Percentiles rank a stretch among this genome's conserved stretches.
These are phyloP conservation scores for Apostichopus japonicus DNA, from an alignment of 35 echinoderm and acorn worm species.

Conservation along the genomic window DNA sequence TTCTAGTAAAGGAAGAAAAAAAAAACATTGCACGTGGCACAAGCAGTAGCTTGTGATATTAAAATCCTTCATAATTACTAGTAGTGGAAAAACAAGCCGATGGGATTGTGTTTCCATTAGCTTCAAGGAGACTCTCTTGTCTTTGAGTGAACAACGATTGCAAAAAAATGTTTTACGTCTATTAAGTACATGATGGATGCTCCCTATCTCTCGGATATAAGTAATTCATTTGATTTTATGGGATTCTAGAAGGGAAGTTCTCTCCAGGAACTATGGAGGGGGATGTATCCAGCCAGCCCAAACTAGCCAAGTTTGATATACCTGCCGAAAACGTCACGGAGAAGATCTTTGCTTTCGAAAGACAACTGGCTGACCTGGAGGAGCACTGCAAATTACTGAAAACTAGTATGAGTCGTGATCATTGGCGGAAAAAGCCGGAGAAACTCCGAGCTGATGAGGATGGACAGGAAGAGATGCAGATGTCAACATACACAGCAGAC, in stretches of 20 bases:
- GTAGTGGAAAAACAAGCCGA: too few species aligned
- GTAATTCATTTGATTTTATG: not conserved
- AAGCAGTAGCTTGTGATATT: too few species aligned
- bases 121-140: too few species aligned
- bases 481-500: slow-evolving; percentile 11
- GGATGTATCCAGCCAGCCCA: not conserved
- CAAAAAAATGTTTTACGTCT: too few species aligned
- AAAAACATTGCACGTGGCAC: too few species aligned
- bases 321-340: not conserved
- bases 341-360: not conserved
- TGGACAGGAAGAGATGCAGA: slow-evolving; percentile 42
- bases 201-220: not conserved
- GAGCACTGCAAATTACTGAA: slow-evolving; percentile 54
- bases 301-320: slow-evolving; percentile 40
- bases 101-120: too few species aligned
- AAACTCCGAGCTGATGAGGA: not conserved
- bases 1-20: too few species aligned
- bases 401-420: slow-evolving; percentile 12
- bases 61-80: too few species aligned
- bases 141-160: too few species aligned
- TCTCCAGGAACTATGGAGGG: not conserved
- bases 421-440: not conserved
- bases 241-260: slow-evolving; percentile 1
- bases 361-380: slow-evolving; percentile 50
- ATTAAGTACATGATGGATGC: too few species aligned